Evolutionary conservation across 1,140 invertebrate species (phyloP), one percentile per base, ranked within the genome.

Genomic region (Halesus radiatus): DNA sequence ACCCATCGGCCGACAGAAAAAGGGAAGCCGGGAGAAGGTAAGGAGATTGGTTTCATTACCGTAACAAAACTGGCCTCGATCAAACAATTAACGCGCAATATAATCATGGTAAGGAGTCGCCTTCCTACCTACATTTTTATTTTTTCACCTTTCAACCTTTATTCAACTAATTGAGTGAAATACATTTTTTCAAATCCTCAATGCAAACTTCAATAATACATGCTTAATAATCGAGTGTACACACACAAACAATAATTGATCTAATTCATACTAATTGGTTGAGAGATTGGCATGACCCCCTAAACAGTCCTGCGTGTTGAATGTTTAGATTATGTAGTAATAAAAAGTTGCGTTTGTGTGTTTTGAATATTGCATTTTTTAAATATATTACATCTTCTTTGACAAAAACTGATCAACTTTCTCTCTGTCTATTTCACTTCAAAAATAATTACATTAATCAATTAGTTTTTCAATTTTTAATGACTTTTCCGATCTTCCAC

Each of bases 21-120:
- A 94, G 90, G 94, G 94, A 90, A 95, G 94, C 90, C 91, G 93
- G 87, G 94, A 95, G 88, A 95, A 95, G 93, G 94, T 94, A 93
- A 92, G 92, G 87, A 84, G 83, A 85, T 76, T 81, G 64, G 81
- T 80, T 82, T 81, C 78, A 83, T 79, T 83, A 80, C 82, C 82
- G 45, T 83, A 83, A 83, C 82, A 83, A 83, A 80, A 78, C 81
- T 83, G 80, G 80, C 79, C 82, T 50, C 78, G 76, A 83, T 83
- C 82, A 81, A 83, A 81, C 82, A 83, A 79, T 81, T 81, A 83
- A 83, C 82, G 82, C 82, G 82, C 82, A 83, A 81, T 70, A 26
- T 79, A 22, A 80, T 66, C 73, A 83, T 83, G 82, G 82, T 83
- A 83, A 83, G 82, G 80, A 83, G 74, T 83, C 82, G 75, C 76